A percentile compares a stretch with the other conserved stretches of the same genome.
Conservation (phyloP, 2,888 invertebrate genomes). For the Papilio elwesi region DNA sequence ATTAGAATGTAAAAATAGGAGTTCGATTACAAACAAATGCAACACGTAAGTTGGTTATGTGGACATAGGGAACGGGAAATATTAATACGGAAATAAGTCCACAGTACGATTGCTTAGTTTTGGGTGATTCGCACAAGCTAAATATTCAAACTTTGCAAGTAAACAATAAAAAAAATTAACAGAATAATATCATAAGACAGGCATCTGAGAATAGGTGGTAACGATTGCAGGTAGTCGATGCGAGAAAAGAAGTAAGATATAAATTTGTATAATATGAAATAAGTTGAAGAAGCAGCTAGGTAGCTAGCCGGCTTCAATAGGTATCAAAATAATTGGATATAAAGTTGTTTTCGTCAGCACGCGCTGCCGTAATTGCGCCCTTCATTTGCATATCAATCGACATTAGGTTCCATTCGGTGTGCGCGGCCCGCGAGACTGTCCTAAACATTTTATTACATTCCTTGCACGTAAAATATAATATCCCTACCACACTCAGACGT, state of each 20-base stretch:
- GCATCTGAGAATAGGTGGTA: background rate
- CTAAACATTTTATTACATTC: constrained; percentile 83
- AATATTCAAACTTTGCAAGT: background rate
- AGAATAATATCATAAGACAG: background rate
- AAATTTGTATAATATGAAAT: background rate
- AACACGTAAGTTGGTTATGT: too few species aligned
- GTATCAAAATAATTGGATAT: constrained; percentile 30
- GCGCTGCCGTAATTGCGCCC: constrained; percentile 62
- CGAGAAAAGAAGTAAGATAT: background rate
- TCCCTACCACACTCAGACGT: constrained; percentile 79
- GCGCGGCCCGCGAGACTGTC: constrained; percentile 55
- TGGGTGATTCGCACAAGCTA: background rate
- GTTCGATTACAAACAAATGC: background rate
- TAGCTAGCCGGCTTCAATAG: constrained; percentile 8
- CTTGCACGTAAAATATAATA: constrained; percentile 84
- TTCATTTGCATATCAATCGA: constrained; percentile 81
- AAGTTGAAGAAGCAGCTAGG: background rate
- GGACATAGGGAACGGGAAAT: too few species aligned
- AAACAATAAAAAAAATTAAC: background rate
- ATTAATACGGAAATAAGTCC: too few species aligned
- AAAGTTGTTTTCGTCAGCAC: constrained; percentile 46
- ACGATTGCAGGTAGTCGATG: background rate
- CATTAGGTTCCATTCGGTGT: constrained; percentile 46
- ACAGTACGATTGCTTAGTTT: too few species aligned
- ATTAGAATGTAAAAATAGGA: background rate